Evolutionary conservation across 2,113 vertebrate species (phyloP).

Genomic region (Boulengeromyrus knoepffleri): DNA sequence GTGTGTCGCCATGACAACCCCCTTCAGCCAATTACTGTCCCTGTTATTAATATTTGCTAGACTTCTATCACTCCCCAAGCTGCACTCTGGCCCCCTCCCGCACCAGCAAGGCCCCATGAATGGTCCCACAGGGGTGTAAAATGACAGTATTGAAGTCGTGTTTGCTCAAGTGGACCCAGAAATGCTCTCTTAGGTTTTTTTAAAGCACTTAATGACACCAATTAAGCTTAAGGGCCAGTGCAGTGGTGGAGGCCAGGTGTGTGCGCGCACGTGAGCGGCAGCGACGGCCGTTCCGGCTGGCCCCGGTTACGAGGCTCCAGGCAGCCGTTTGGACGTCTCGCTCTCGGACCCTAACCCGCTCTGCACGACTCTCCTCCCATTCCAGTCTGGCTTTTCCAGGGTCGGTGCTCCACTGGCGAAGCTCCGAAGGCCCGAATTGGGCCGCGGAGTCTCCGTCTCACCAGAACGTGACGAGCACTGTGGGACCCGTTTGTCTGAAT

Average conservation of each 20-base stretch:
- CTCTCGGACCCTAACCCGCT: neutral
- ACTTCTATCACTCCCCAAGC: neutral
- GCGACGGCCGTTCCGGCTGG: neutral
- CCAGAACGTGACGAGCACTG: neutral
- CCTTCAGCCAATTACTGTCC: neutral
- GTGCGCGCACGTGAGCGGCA: neutral
- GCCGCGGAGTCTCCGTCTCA: neutral
- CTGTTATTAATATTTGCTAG: neutral
- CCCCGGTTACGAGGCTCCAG: neutral
- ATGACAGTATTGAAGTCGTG: neutral
- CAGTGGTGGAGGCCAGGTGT: neutral
- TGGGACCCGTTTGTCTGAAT: neutral
- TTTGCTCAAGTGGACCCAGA: slow-evolving; percentile 6
- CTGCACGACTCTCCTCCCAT: neutral
- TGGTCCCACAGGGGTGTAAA: neutral
- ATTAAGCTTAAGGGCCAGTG: neutral
- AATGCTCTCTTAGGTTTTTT: neutral
- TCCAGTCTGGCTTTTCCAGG: neutral
- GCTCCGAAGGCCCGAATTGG: neutral
- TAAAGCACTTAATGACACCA: neutral
- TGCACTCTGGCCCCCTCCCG: neutral
- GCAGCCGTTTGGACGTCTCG: neutral
- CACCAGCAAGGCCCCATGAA: neutral
- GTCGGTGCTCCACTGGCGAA: neutral
- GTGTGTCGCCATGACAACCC: neutral